Conservation (phyloP, 1,140 invertebrate species). For the Rhynchophorus ferrugineus region DNA sequence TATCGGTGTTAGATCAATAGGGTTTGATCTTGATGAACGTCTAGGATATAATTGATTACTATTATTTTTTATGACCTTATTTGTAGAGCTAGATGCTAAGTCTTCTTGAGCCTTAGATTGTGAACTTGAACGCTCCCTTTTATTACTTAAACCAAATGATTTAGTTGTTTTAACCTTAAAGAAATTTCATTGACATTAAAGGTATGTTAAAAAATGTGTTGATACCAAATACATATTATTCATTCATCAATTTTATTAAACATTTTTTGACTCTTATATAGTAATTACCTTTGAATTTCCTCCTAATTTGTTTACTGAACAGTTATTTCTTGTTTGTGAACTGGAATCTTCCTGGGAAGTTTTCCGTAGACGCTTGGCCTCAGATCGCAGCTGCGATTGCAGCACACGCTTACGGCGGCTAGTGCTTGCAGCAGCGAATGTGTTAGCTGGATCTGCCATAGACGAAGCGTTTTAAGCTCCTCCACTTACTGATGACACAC, state of each 20-base stretch:
- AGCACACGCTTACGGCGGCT: slow-evolving; percentile 41
- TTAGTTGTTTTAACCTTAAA: slow-evolving; percentile 1
- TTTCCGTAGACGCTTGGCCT: slow-evolving; percentile 35
- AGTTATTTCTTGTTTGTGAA: slow-evolving; percentile 3
- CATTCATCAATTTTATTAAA: no score
- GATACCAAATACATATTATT: not conserved
- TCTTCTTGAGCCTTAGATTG: not conserved
- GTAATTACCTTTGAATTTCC: slow-evolving; percentile 9
- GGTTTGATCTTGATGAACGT: slow-evolving; percentile 10
- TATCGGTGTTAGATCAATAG: slow-evolving; percentile 6
- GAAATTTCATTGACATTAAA: not conserved
- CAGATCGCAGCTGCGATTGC: slow-evolving; percentile 35
- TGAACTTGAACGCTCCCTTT: slow-evolving; percentile 5
- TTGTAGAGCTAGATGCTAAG: not conserved
- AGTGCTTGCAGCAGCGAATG: slow-evolving; percentile 39
- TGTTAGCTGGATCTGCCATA: slow-evolving; percentile 43
- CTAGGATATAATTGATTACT: not conserved
- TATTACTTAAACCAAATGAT: not conserved
- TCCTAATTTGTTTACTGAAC: not conserved
- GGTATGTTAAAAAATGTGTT: not conserved
- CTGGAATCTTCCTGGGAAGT: slow-evolving; percentile 22
- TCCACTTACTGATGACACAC: slow-evolving; percentile 39
- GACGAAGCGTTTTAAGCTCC: slow-evolving; percentile 40
- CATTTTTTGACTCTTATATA: no score
- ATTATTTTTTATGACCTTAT: not conserved